Evolutionary conservation across 2,888 invertebrate species (phyloP), one percentile per base, ranked within the genome.

Genomic region (Ornithoptera priamus): DNA sequence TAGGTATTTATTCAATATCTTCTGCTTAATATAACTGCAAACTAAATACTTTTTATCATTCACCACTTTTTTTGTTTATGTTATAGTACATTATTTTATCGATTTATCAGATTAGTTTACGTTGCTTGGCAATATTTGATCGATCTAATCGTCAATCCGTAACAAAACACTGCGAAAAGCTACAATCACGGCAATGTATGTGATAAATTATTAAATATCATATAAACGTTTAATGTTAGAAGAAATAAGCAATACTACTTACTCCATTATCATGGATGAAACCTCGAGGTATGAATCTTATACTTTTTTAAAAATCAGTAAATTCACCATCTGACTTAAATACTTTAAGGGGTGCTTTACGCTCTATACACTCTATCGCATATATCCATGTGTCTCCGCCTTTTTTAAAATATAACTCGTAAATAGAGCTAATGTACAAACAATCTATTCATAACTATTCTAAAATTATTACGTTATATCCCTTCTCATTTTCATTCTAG

Each of bases 101-200:
- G 68, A 68, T 62, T 62, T 30, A 68, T 50, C 62, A 62, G 62
- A 20, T 67, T 67, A 62, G 56, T 62, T 68, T 10, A 20, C 62
- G 68, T 68, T 62, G 62, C 68, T 36, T 24, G 50, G 68, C 17
- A 50, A 62, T 68, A 46, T 30, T 4, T 58, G 46, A 68, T 68
- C 58, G 68, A 68, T 62, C 62, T 22, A 68, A 68, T 24, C 36
- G 22, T 12, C 24, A 62, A 56, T 22, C n/a, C 62, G 62, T 57
- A 62, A 62, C 24, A 42, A 30, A 57, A 30, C 8, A 12, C 22
- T n/a, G 42, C 57, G 42, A 20, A 24, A 30, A 58, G 62, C 42
- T 30, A 58, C 62, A 68, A 62, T 42, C 62, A 62, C 42, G 56
- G 50, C 30, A 62, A 12, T 20, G 5, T 30, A 30, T 24, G 17